A percentile compares a stretch with the other conserved stretches of the same genome.
phyloP scores from a whole-genome alignment of 2,888 invertebrate genomes.

The Polyploca ridens region DNA sequence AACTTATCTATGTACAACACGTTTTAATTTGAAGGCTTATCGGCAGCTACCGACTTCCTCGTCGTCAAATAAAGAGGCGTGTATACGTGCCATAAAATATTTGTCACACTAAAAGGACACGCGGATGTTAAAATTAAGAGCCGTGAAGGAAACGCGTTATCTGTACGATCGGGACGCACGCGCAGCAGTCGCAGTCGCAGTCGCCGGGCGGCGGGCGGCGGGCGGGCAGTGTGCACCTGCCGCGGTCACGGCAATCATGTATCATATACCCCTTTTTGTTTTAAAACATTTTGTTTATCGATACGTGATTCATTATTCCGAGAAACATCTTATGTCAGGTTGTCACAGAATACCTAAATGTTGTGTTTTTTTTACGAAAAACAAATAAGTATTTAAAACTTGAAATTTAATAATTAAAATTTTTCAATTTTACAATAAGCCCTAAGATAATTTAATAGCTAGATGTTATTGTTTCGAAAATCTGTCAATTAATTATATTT shows the following conservation, averaged over 20 bases:
- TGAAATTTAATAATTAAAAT: too few relatives aligned
- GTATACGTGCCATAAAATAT: constrained; percentile 50
- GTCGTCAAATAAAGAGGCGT: constrained; percentile 32
- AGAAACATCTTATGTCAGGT: neutral
- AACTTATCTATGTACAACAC: neutral
- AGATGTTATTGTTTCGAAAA: too few relatives aligned
- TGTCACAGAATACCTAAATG: neutral
- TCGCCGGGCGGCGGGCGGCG: constrained; percentile 23
- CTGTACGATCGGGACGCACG: constrained; percentile 41
- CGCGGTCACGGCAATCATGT: constrained; percentile 24
- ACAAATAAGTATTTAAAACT: too few relatives aligned
- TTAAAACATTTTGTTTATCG: neutral
- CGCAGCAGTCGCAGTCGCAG: constrained; percentile 16
- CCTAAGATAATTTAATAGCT: too few relatives aligned
- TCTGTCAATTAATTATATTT: too few relatives aligned
- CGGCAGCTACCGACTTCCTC: constrained; percentile 31
- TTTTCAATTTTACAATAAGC: too few relatives aligned
- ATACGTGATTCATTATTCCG: neutral
- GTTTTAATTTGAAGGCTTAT: constrained; percentile 7
- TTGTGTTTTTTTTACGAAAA: neutral
- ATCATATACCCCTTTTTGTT: neutral
- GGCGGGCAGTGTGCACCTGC: constrained; percentile 61
- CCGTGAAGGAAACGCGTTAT: constrained; percentile 51
- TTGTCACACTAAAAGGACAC: constrained; percentile 54
- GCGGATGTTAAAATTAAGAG: constrained; percentile 52